Evolutionary conservation across 1,140 invertebrate genomes (phyloP).

Genomic region (Epicauta chinensis): DNA sequence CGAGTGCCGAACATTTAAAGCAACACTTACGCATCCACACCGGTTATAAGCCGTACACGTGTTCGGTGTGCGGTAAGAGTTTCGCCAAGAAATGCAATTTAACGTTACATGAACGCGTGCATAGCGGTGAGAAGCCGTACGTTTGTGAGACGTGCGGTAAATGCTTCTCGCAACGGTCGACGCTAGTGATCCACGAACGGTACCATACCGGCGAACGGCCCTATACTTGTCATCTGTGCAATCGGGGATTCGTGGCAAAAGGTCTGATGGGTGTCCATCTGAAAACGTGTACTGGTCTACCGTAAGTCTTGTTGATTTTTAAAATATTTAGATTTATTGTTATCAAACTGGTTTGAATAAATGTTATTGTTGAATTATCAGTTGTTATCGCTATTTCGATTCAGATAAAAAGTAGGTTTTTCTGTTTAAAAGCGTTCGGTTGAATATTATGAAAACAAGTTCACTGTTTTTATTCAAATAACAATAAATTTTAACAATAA

Average conservation of each 20-base stretch:
- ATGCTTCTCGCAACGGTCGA: constrained; percentile 55
- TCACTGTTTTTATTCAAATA: too few relatives aligned
- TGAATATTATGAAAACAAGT: too few relatives aligned
- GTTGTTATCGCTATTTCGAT: too few relatives aligned
- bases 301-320: too few relatives aligned
- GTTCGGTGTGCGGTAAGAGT: constrained; percentile 50
- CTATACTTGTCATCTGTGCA: constrained; percentile 61
- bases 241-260: constrained; percentile 55
- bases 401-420: too few relatives aligned
- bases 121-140: constrained; percentile 38
- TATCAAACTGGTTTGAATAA: background rate
- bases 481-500: too few relatives aligned
- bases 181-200: constrained; percentile 67
- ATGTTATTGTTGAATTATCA: too few relatives aligned
- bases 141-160: constrained; percentile 46
- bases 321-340: background rate
- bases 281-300: constrained; percentile 25
- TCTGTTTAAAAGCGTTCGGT: too few relatives aligned
- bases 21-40: constrained; percentile 65
- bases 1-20: constrained; percentile 59
- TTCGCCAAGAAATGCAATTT: constrained; percentile 56
- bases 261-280: constrained; percentile 52
- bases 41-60: constrained; percentile 58
- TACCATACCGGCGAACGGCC: constrained; percentile 71
- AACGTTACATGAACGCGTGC: constrained; percentile 51